Evolutionary conservation across 1,140 invertebrate species (phyloP).

Genomic region (Drosophila tropicalis): DNA sequence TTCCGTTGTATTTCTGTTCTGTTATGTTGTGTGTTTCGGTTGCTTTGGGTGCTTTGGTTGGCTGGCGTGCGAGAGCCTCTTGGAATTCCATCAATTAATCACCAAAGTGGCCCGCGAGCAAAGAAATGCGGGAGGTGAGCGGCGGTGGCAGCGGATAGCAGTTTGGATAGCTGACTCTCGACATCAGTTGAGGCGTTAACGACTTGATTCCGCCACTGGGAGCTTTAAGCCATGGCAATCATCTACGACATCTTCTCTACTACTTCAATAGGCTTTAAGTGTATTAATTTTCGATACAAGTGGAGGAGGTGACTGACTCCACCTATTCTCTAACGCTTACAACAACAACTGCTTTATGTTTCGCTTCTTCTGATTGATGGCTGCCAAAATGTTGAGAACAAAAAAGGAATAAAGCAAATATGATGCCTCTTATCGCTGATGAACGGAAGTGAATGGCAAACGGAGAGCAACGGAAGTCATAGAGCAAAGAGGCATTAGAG

Average conservation of each 20-base stretch:
- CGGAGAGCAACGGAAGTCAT: conserved; percentile 26
- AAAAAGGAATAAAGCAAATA: conserved; percentile 34
- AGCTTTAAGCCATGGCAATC: conserved; percentile 6
- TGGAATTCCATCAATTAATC: conserved; percentile 70
- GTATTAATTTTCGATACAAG: conserved; percentile 78
- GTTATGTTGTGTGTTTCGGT: background rate
- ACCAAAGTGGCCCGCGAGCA: conserved; percentile 58
- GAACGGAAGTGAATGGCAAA: conserved; percentile 18
- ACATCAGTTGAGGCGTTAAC: conserved; percentile 29
- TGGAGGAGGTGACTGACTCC: conserved; percentile 33
- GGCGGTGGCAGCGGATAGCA: background rate
- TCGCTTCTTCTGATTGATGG: conserved; percentile 58
- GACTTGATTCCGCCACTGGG: conserved; percentile 33
- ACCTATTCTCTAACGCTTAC: background rate
- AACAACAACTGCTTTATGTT: background rate
- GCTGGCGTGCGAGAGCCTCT: conserved; percentile 13
- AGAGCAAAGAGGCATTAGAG: conserved; percentile 25
- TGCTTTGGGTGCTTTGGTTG: conserved; percentile 5
- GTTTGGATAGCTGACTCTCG: conserved; percentile 11
- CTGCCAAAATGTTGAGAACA: conserved; percentile 53
- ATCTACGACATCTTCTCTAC: conserved; percentile 4
- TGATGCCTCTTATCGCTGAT: conserved; percentile 35
- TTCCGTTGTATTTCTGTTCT: background rate
- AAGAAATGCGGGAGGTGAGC: background rate
- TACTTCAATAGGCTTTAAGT: conserved; percentile 69